Evolutionary conservation across 2,113 vertebrate genomes (phyloP).

Genomic region (Megalops atlanticus): DNA sequence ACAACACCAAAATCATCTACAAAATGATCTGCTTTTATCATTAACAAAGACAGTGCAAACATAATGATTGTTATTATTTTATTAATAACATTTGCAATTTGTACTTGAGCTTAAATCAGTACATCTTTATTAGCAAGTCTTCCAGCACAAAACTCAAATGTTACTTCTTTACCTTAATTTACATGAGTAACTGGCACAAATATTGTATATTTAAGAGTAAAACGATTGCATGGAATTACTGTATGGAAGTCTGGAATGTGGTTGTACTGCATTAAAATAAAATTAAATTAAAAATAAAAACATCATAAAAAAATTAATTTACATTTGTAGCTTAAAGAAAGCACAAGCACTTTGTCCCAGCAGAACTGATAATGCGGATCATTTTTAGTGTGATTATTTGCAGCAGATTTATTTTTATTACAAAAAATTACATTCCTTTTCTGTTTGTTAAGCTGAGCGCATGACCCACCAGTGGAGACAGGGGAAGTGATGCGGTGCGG

Average conservation of each 20-base stretch:
- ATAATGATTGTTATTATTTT: slow-evolving; percentile 48
- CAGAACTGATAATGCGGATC: no score
- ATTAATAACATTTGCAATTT: slow-evolving; percentile 60
- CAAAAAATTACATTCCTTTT: not conserved
- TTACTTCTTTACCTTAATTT: slow-evolving; percentile 41
- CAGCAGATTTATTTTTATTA: not conserved
- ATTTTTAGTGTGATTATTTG: not conserved
- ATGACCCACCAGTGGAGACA: not conserved
- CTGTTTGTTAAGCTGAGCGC: not conserved
- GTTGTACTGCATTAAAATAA: slow-evolving; percentile 49
- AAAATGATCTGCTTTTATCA: no score
- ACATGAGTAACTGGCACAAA: slow-evolving; percentile 64
- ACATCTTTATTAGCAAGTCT: slow-evolving; percentile 49
- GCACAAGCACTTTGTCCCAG: not conserved
- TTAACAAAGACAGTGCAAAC: not conserved
- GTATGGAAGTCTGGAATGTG: slow-evolving; percentile 42
- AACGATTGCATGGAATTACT: no score
- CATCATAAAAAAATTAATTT: not conserved
- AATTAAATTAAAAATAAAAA: slow-evolving; percentile 48
- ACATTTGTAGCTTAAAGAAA: not conserved
- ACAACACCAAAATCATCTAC: no score
- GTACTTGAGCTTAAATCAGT: slow-evolving; percentile 47
- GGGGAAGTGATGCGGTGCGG: not conserved
- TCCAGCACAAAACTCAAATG: slow-evolving; percentile 36
- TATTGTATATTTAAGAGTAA: slow-evolving; percentile 54